These are phyloP conservation scores for Python bivittatus DNA, from an alignment of 2,113 vertebrate genomes.

Conservation along the genomic window DNA sequence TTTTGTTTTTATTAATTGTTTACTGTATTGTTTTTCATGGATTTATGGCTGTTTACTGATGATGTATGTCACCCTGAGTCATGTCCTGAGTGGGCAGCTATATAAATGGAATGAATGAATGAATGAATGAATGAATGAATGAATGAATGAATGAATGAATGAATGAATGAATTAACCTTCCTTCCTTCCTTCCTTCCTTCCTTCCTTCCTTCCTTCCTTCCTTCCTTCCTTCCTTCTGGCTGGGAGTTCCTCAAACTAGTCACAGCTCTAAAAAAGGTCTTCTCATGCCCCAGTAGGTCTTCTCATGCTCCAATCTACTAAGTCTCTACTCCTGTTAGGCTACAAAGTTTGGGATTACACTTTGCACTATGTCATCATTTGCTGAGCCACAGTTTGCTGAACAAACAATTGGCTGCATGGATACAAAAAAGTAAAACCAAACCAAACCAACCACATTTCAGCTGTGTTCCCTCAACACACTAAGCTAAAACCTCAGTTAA, in stretches of 20 bases:
- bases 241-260: background rate
- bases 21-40: background rate
- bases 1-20: background rate
- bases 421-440: background rate
- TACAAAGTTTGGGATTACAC: background rate
- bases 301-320: background rate
- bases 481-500: background rate
- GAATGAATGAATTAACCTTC: too few relatives aligned
- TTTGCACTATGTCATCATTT: background rate
- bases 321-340: background rate
- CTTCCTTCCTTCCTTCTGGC: too few relatives aligned
- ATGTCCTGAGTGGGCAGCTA: background rate
- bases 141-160: too few relatives aligned
- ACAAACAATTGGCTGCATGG: background rate
- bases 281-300: background rate
- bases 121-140: background rate
- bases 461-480: background rate
- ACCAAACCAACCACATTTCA: background rate
- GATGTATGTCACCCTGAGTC: background rate
- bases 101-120: background rate
- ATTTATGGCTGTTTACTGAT: background rate
- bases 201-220: too few relatives aligned
- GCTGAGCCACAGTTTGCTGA: background rate
- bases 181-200: too few relatives aligned
- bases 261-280: background rate